Base-by-base conservation (phyloP, 2,113 vertebrate species). In the Spea bombifrons region DNA sequence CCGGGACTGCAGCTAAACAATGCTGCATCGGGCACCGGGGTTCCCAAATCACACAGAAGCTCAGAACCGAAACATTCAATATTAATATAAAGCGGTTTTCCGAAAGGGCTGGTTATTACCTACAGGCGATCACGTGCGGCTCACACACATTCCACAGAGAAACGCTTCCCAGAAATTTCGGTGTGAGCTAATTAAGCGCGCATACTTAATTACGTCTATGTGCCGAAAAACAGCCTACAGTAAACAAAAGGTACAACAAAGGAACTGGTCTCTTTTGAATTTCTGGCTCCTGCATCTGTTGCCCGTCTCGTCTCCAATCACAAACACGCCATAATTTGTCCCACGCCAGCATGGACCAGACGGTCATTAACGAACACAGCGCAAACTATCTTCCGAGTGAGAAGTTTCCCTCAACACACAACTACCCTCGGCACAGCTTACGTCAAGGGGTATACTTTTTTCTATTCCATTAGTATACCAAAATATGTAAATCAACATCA, bases 101-200 rank as follows among this genome's bases (percentile, higher is more conserved):
- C 12, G 61, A 70, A 69, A 55, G 61, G 67, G 71, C 73, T 55
- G 52, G 82, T 66, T 30, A 30, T 30, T 30, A 61, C 83, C 82
- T 84, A 83, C 57, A 63, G 68, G 82, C 84, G 80, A 86, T 82
- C 61, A 71, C 71, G 73, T 53, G 76, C 81, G 48, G 72, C 47
- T 71, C 59, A 0, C 13, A 46, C 9, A 1, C 12, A 73, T 75
- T 87, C 86, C 85, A 77, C 5, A 5, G 86, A 86, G 88, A 83
- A 76, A 82, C 0, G 4, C 74, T 76, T 84, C 84, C 85, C 85
- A 81, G 73, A 83, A 85, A 85, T 86, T 88, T 82, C 83, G 84
- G 87, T 78, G 83, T 73, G 81, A 85, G 83, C 82, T 89, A 87
- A 90, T 90, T 84, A 88, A 78, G 87, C 86, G 78, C 87, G 85